Evolutionary conservation across 2,113 vertebrate genomes (phyloP), one percentile per base, ranked within the genome.

Genomic region (Xenopus borealis): DNA sequence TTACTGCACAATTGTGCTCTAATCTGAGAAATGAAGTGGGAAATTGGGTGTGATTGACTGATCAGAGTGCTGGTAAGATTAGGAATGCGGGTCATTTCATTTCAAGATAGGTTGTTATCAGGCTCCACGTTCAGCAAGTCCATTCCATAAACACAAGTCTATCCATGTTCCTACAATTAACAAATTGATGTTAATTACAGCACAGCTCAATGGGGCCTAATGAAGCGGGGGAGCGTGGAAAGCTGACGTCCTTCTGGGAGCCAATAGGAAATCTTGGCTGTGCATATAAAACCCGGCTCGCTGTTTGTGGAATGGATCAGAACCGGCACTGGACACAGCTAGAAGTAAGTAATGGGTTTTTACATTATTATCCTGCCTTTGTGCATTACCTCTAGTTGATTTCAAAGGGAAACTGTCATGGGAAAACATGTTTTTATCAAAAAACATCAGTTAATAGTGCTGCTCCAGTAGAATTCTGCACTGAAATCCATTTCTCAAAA

Each of bases 191-290:
- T 75, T 67, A 67, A 68, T 67, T 75, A 58, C 40, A 3, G 40
- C 40, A 47, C 44, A 68, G 66, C 12, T 64, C 40, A 59, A 59
- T 67, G 72, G 19, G 23, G 4, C 40, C 30, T 61, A 75, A 67
- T 67, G 64, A 75, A 61, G 72, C 72, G 67, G 3, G 0, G 12
- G 27, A 67, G 58, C 46, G 47, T 67, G 10, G 55, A 74, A 44
- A 75, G 18, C 72, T 67, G 45, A 55, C 65, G 59, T 50, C 44
- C 59, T 68, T 23, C 52, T 75, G 55, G 13, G n/a, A 75, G 53
- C 72, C 64, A 62, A 75, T 75, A 12, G 16, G 33, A 12, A n/a
- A 12, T 18, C 8, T 44, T 47, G 10, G n/a, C 14, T 18, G 64
- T 46, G 65, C 66, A 67, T 75, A 61, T 68, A 75, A 67, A 58